Evolutionary conservation across 2,113 vertebrate species (phyloP).

Genomic region (Gobio gobio): DNA sequence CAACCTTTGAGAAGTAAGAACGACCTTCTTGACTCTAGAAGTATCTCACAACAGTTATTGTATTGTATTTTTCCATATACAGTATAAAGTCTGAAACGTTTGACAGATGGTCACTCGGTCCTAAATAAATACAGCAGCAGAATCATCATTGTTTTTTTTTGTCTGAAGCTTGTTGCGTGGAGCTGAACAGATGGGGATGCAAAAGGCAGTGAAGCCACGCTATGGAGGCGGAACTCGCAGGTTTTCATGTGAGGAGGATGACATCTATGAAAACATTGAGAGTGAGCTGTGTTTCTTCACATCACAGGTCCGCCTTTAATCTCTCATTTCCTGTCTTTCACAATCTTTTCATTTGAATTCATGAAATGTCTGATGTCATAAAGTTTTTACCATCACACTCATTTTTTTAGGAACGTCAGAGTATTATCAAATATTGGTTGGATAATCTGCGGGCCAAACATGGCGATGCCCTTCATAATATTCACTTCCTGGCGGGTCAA

Average conservation of each 20-base stretch:
- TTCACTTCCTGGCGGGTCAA: conserved; percentile 95
- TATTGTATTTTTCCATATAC: neutral
- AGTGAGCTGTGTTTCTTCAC: conserved; percentile 95
- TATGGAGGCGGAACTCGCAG: conserved; percentile 88
- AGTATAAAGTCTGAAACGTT: neutral
- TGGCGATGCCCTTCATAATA: conserved; percentile 92
- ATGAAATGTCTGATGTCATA: neutral
- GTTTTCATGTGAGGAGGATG: conserved; percentile 96
- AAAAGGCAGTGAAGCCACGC: conserved; percentile 89
- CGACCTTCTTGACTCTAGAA: neutral
- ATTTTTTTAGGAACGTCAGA: conserved; percentile 88
- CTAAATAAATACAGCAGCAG: conserved; percentile 11
- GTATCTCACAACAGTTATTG: neutral
- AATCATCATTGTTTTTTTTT: neutral
- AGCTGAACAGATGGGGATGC: conserved; percentile 90
- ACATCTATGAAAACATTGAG: conserved; percentile 97
- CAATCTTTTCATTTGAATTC: neutral
- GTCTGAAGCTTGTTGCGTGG: conserved; percentile 87
- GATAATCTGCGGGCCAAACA: conserved; percentile 95
- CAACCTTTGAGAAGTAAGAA: conserved; percentile 91
- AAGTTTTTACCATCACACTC: neutral
- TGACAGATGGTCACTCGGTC: conserved; percentile 5
- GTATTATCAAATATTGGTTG: conserved; percentile 95
- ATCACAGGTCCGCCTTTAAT: conserved; percentile 83
- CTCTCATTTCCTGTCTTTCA: neutral